These are phyloP conservation scores for Anthopleura xanthogrammica DNA, from an alignment of 92 coral and sea anemone genomes.

Conservation along the genomic window DNA sequence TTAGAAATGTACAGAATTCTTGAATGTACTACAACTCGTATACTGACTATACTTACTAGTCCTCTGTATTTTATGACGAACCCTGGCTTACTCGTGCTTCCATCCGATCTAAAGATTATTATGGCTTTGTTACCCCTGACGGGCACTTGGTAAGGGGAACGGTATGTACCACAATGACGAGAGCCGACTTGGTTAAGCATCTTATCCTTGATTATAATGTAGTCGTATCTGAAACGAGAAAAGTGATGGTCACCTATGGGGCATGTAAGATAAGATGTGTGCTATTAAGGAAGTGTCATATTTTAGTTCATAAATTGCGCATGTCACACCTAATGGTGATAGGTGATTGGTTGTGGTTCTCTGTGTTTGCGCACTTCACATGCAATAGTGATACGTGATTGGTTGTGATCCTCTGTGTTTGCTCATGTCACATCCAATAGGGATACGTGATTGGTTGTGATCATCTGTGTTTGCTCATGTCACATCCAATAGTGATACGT, in stretches of 20 bases:
- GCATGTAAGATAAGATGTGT: background rate
- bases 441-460: background rate
- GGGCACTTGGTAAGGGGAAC: constrained; percentile 5
- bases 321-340: background rate
- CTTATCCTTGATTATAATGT: constrained; percentile 18
- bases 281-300: background rate
- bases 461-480: background rate
- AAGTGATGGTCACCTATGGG: background rate
- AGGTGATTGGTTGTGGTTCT: background rate
- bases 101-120: constrained; percentile 17
- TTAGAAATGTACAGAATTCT: too few species aligned
- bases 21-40: too few species aligned
- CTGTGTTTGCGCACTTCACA: background rate
- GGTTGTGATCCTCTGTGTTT: background rate
- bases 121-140: constrained; percentile 21
- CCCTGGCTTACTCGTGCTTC: constrained; percentile 4
- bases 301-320: background rate
- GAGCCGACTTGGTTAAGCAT: constrained; percentile 18
- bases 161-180: constrained; percentile 26
- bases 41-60: constrained; percentile 21
- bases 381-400: background rate
- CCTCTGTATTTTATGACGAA: constrained; percentile 14
- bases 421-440: background rate
- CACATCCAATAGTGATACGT: background rate
- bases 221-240: constrained; percentile 7